Conservation (phyloP, 2,888 invertebrate species). For the Noctua fimbriata region DNA sequence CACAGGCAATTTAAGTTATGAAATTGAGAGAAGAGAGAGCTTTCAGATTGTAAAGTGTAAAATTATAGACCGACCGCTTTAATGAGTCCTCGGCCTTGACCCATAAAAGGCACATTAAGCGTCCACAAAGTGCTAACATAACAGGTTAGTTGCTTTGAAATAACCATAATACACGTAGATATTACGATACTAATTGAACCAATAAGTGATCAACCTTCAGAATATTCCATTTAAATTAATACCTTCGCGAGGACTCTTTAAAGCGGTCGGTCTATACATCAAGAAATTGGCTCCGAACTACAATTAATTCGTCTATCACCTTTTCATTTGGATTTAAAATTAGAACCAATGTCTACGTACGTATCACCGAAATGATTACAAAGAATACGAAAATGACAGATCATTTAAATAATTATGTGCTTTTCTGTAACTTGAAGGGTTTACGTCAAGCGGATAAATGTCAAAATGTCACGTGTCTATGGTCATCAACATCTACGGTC, state of each 20-base stretch:
- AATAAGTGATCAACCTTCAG: no score
- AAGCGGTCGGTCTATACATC: neutral
- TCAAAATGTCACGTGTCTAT: neutral
- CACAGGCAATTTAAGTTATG: neutral
- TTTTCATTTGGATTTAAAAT: constrained; percentile 14
- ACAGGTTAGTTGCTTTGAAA: no score
- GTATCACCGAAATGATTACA: neutral
- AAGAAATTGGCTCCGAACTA: constrained; percentile 16
- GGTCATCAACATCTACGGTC: neutral
- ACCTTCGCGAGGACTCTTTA: no score
- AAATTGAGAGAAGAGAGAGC: neutral
- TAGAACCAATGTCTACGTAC: neutral
- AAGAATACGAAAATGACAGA: neutral
- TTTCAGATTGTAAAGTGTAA: neutral
- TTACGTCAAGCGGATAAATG: neutral
- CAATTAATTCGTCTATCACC: constrained; percentile 9
- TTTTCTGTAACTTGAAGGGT: neutral
- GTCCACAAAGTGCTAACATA: no score
- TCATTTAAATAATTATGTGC: neutral
- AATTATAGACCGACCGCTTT: neutral
- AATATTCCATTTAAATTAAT: no score
- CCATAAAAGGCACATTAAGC: no score
- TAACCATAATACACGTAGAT: no score
- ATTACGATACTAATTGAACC: no score
- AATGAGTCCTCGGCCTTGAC: no score